Conservation (phyloP, 92 coral and sea anemone species). For the Diadumene lineata region DNA sequence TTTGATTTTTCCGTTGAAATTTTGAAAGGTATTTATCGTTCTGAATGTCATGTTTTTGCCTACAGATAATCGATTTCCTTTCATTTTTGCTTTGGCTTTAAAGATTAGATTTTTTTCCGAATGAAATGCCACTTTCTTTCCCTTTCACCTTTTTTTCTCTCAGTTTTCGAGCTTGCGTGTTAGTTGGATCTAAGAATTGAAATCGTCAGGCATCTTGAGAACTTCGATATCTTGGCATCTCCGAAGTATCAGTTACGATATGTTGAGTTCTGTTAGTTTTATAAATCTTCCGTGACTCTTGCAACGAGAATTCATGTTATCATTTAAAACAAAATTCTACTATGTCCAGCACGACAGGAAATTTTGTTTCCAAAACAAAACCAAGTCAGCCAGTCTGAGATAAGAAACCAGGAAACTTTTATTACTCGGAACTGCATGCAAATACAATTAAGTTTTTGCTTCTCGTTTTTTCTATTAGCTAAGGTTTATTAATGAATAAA, state of each 20-base stretch:
- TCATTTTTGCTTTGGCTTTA: too few species aligned
- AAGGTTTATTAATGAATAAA: too few species aligned
- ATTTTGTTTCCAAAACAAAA: not conserved
- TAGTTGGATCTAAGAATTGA: not conserved
- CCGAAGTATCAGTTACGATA: not conserved
- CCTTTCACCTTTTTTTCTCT: not conserved
- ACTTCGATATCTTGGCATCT: constrained; percentile 2
- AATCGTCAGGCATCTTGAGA: not conserved
- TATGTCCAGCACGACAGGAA: constrained; percentile 3
- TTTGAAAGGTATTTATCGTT: too few species aligned
- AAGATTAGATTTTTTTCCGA: not conserved
- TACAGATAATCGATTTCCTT: too few species aligned
- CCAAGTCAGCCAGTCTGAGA: not conserved
- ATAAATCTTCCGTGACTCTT: not conserved
- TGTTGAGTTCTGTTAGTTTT: not conserved
- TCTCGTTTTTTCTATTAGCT: too few species aligned
- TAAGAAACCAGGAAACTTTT: too few species aligned
- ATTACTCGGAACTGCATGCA: too few species aligned
- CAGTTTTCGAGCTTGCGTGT: not conserved
- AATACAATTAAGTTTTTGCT: too few species aligned
- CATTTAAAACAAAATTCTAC: not conserved
- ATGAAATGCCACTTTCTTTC: not conserved
- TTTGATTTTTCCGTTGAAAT: too few species aligned
- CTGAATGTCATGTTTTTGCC: too few species aligned
- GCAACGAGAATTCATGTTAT: constrained; percentile 9